Percentiles rank a stretch among this genome's conserved stretches.
phyloP scores from a whole-genome alignment of 2,888 invertebrate genomes.

The Eustalomyia histrio region DNA sequence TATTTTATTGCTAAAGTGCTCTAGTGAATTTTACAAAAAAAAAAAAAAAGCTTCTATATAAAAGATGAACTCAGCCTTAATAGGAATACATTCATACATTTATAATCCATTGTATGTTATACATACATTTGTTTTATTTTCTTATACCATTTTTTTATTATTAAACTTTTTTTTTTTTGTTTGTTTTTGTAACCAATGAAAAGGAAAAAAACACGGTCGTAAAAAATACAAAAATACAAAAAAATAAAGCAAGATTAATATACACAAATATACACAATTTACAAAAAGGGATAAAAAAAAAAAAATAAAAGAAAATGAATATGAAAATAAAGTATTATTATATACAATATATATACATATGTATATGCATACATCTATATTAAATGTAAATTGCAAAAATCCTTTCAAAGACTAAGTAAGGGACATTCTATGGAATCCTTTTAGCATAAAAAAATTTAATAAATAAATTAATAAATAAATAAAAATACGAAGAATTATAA shows the following conservation, averaged over 20 bases:
- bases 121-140: slow-evolving; percentile 1
- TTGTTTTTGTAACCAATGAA: slow-evolving; percentile 53
- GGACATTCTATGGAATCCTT: slow-evolving; percentile 39
- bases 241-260: slow-evolving; percentile 42
- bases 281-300: slow-evolving; percentile 25
- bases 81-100: too few relatives aligned
- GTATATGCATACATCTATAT: not conserved
- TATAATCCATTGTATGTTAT: slow-evolving; percentile 31
- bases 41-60: too few relatives aligned
- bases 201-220: slow-evolving; percentile 59
- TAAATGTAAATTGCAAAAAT: slow-evolving; percentile 55
- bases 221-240: slow-evolving; percentile 36
- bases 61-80: too few relatives aligned
- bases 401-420: slow-evolving; percentile 51
- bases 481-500: not conserved
- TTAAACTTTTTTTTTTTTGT: slow-evolving; percentile 40
- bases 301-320: slow-evolving; percentile 23
- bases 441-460: slow-evolving; percentile 17
- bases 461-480: slow-evolving; percentile 3
- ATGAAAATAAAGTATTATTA: slow-evolving; percentile 38
- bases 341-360: slow-evolving; percentile 7
- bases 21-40: too few relatives aligned
- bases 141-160: slow-evolving; percentile 41
- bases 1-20: too few relatives aligned
- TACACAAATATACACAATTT: slow-evolving; percentile 27